Evolutionary conservation across 2,797 vertebrate genomes (phyloP), one percentile per base, ranked within the genome.

Genomic region (Pithecia hirsuta): DNA sequence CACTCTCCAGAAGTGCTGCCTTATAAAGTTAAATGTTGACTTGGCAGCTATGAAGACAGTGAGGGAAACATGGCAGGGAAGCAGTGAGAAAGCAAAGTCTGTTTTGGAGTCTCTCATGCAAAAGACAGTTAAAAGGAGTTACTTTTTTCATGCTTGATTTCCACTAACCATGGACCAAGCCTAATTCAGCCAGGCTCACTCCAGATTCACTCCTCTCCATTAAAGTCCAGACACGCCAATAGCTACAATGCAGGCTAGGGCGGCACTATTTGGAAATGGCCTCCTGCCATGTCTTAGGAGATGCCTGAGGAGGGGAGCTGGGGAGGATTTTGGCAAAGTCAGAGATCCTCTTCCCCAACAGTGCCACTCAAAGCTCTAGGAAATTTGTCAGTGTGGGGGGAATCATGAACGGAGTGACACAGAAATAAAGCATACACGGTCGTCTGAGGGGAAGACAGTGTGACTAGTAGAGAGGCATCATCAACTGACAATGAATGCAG

Each of bases 191-290:
- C 20, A 22, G 28, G 61, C 12, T 30, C n/a, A 22, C 6, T 70
- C 20, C 4, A 13, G 79, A 20, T 11, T 22, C 17, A 70, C 33
- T 1, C 2, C 20, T 22, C 57, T 4, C 24, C 2, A 0, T 26
- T 11, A 28, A 83, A 70, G 55, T 7, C 4, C 5, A 22, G 24
- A 61, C 2, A 20, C 0, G 1, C 44, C 10, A 4, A 13, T 17
- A 28, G 30, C 39, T 22, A 55, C 12, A 26, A 4, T 0, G 2
- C 15, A 85, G 39, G 33, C 44, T 74, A 17, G 52, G 30, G 10
- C 26, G 14, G 26, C 3, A 1, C 82, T 17, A 11, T 13, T 46
- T 79, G 83, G 41, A 41, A 52, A 41, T 14, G 3, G 46, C n/a
- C 24, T 19, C 52, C 59, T 14, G 7, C n/a, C 50, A 50, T 7